Evolutionary conservation across 92 coral and sea anemone species (phyloP), one percentile per base, ranked within the genome.

Genomic region (Diadumene lineata): DNA sequence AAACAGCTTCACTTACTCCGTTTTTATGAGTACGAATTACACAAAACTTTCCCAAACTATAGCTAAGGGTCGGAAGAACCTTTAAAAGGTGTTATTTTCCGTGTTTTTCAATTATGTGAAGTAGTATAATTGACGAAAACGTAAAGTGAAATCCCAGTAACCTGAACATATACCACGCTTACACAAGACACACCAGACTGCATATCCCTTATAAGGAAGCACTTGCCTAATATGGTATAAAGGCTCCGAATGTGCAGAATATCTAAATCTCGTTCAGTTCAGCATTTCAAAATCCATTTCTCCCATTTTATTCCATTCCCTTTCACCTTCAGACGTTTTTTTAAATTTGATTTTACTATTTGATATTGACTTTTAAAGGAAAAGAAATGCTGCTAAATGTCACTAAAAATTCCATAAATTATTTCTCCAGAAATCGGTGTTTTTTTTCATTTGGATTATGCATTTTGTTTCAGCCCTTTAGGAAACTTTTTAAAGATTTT

Each of bases 241-340:
- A 64, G 50, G 10, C 63, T n/a, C n/a, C 44, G 75, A 78, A 73
- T 76, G 90, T 68, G 84, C 72, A 62, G 83, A 86, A 81, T 86
- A 78, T 68, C 83, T 50, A 74, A n/a, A 65, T 86, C 91, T 81
- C 84, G 67, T 82, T 68, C 81, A 28, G 73, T 79, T 74, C 76
- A 77, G 22, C 31, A 34, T 73, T 73, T 69, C 53, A 24, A 48
- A 64, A 21, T 60, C 2, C 60, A 60, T 63, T 68, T 72, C 74
- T 3, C 53, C 62, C 32, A 15, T 61, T 75, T 43, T 0, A 74
- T 68, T 19, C 10, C 16, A 16, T 15, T 25, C 48, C 6, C 43
- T 63, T 48, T 64, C 32, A 8, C 0, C 1, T 21, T 29, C 48
- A n/a, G n/a, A n/a, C n/a, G n/a, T n/a, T 38, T 38, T 38, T 50